Percentiles rank a stretch among this genome's conserved stretches.
Evolutionary conservation across 2,888 invertebrate genomes (phyloP).

Genomic region (Odontocerum albicorne): DNA sequence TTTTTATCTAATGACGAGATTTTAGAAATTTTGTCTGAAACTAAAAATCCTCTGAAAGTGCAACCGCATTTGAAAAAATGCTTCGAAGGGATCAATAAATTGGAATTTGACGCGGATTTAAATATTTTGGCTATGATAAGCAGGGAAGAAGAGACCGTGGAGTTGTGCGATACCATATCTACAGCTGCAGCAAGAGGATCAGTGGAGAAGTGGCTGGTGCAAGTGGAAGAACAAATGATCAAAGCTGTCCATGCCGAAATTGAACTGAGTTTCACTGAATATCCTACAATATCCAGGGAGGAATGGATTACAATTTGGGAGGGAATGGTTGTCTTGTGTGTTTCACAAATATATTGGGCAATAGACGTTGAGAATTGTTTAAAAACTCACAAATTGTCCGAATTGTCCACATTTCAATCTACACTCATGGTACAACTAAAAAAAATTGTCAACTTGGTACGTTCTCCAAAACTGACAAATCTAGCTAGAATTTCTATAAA

Average conservation of each 20-base stretch:
- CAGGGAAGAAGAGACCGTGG: constrained; percentile 72
- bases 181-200: constrained; percentile 76
- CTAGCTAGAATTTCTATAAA: constrained; percentile 76
- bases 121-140: constrained; percentile 80
- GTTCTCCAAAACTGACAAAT: constrained; percentile 68
- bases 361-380: constrained; percentile 72
- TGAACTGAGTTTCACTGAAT: constrained; percentile 65
- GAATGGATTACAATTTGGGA: constrained; percentile 80
- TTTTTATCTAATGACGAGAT: constrained; percentile 90
- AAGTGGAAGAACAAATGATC: constrained; percentile 83
- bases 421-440: constrained; percentile 65
- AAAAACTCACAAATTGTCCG: constrained; percentile 56
- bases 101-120: constrained; percentile 70
- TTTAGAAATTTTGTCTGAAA: constrained; percentile 87
- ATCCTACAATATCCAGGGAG: constrained; percentile 58
- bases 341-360: constrained; percentile 84
- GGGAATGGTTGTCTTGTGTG: constrained; percentile 79
- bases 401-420: constrained; percentile 59
- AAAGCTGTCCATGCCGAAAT: constrained; percentile 70
- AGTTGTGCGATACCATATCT: constrained; percentile 62
- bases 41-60: constrained; percentile 80
- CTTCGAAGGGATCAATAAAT: constrained; percentile 80
- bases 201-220: constrained; percentile 83
- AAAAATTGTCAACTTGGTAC: constrained; percentile 73
- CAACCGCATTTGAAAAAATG: constrained; percentile 87